These are phyloP conservation scores for Sarcophaga bullata DNA, from an alignment of 1,140 invertebrate species.

Conservation along the genomic window DNA sequence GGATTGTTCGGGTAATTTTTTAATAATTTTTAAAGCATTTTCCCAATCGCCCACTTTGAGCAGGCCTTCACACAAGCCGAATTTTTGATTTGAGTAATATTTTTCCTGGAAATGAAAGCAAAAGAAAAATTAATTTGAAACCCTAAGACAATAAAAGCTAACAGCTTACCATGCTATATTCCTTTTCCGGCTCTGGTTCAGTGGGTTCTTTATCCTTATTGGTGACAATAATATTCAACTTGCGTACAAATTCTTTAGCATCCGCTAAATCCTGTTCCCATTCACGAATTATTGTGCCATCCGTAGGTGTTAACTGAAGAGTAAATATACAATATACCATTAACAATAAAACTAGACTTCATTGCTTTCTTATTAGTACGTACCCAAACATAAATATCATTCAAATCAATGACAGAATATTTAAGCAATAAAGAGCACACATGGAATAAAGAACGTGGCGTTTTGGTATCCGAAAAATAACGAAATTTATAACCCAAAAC, in stretches of 20 bases:
- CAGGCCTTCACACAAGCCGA: constrained; percentile 89
- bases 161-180: constrained; percentile 69
- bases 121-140: not conserved
- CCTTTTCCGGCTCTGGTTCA: constrained; percentile 77
- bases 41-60: constrained; percentile 91
- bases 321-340: not conserved
- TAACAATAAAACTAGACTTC: not conserved
- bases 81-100: constrained; percentile 89
- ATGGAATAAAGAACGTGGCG: constrained; percentile 86
- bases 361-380: constrained; percentile 51
- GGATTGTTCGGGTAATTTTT: constrained; percentile 83
- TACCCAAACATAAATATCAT: constrained; percentile 93
- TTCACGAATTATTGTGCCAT: constrained; percentile 82
- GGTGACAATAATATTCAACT: constrained; percentile 86
- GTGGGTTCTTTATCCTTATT: constrained; percentile 83
- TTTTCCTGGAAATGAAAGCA: constrained; percentile 63
- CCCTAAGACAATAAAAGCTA: not conserved
- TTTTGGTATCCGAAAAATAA: constrained; percentile 77
- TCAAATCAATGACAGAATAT: constrained; percentile 84
- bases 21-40: constrained; percentile 81
- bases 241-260: constrained; percentile 88
- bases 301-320: constrained; percentile 81
- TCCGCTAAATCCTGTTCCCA: constrained; percentile 85
- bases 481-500: constrained; percentile 94
- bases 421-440: constrained; percentile 91